Evolutionary conservation across 2,888 invertebrate species (phyloP).

Genomic region (Mystacides longicornis): DNA sequence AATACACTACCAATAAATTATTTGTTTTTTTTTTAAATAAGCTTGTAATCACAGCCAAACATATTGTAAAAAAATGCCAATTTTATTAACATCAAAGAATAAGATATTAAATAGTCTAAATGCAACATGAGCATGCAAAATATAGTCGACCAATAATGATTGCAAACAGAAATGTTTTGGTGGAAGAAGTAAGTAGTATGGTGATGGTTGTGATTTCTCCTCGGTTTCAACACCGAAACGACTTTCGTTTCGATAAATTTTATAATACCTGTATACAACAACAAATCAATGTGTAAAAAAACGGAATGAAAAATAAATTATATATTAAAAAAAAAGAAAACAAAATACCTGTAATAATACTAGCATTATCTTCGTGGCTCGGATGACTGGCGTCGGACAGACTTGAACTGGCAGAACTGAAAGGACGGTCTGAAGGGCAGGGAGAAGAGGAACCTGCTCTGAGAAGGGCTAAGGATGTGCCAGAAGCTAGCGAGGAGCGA

Average conservation of each 20-base stretch:
- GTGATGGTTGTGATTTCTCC: conserved; percentile 24
- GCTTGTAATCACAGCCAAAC: conserved; percentile 24
- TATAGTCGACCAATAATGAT: not conserved
- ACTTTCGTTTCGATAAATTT: not conserved
- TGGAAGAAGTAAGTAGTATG: conserved; percentile 18
- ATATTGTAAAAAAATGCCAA: conserved; percentile 25
- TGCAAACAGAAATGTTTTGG: conserved; percentile 20
- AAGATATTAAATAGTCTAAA: conserved; percentile 19
- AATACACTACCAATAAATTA: no score
- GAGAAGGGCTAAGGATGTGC: conserved; percentile 42
- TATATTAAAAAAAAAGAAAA: not conserved
- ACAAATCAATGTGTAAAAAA: no score
- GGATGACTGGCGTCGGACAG: conserved; percentile 66
- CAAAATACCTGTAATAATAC: conserved; percentile 75
- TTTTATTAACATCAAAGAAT: conserved; percentile 23
- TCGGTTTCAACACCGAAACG: not conserved
- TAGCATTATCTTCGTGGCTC: conserved; percentile 71
- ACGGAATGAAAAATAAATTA: not conserved
- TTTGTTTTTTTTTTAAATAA: conserved; percentile 16
- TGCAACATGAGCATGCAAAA: conserved; percentile 25
- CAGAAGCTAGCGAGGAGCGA: conserved; percentile 43
- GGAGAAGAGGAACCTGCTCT: conserved; percentile 64
- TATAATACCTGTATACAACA: not conserved
- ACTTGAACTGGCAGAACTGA: conserved; percentile 86
- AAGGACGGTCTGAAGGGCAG: conserved; percentile 80